Base-by-base conservation (phyloP, 1,140 invertebrate genomes). In the Ladona fulva region DNA sequence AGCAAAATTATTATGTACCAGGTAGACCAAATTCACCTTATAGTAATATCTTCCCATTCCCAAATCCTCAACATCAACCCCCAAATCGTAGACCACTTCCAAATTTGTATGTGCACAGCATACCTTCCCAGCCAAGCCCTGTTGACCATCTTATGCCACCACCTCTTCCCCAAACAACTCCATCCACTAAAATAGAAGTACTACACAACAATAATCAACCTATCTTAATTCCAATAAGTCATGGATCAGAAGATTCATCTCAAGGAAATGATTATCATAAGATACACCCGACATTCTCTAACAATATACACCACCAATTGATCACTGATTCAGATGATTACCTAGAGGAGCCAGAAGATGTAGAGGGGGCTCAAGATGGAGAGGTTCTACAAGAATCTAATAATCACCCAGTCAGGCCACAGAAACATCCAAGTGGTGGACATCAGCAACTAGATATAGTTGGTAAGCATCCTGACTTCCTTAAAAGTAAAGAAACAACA, bases 341-440 rank as follows among this genome's bases (percentile, higher is more conserved):
- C 24, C 37, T 42, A 5, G 29, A 75, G 11, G 74, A 75, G 16
- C 74, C 74, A 75, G 74, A 25, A 19, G 74, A 42, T 22, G 42
- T 37, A 25, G 76, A 77, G 24, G 80, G 83, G 75, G 84, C 82
- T 77, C 85, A 85, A 78, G 85, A 84, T 74, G 86, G 85, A 25
- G 86, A 87, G 82, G 81, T 86, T 11, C 82, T 85, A 29, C 85
- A 87, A 81, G 87, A 87, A 81, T 86, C 86, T 1, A 86, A 86
- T 76, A 80, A 81, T 73, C 81, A 84, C 29, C 86, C 86, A n/a
- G 80, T 87, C 24, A 80, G 80, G 74, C 84, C 85, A n/a, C 85
- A 84, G 22, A 83, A 87, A 81, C 29, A 86, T 66, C 85, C 85
- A 7, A 79, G 80, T 24, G 84, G 16, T 19, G 16, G n/a, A 5